Base-by-base conservation (phyloP, 2,888 invertebrate species). In the Heliconius erato region DNA sequence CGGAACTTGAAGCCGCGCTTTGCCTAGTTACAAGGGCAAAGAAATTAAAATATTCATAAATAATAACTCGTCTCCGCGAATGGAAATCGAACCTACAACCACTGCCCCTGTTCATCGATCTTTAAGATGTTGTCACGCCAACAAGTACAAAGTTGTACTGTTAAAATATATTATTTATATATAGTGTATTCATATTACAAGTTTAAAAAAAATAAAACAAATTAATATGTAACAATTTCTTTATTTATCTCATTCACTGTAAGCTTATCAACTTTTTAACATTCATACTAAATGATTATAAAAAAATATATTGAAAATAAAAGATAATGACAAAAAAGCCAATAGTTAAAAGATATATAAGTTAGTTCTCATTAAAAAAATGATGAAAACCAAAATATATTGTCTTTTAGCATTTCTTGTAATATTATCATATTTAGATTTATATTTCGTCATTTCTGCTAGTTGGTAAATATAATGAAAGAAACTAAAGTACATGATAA, bases 221-320 rank as follows among this genome's bases (percentile, higher is more conserved):
- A 72, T 14, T 12, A 72, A 72, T 72, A 26, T 72, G 26, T 72
- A 44, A 44, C 44, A 72, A 44, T 26, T 16, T 26, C 12, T 72
- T 72, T 44, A 72, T 72, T 72, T 72, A 72, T 72, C 16, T 44
- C 40, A 44, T 32, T 67, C 28, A 67, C 28, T 67, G 14, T 67
- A 28, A 67, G 16, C 28, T 67, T 67, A 67, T 2, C 28, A 6
- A 16, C 16, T 28, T 28, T 26, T 16, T 28, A 28, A 28, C 19
- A 16, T 28, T 28, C 14, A 44, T 44, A 26, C 26, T 32, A 7
- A 40, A 72, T 35, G 12, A 26, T 44, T 44, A 44, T 44, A 44
- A 44, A 44, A 71, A n/a, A 71, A 40, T n/a, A 40, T 65, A 65
- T 14, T 23, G 19, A 65, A 26, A 16, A 65, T 65, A 65, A 26